A percentile compares a stretch with the other conserved stretches of the same genome.
These are phyloP conservation scores for Serripes groenlandicus DNA, from an alignment of 2,888 invertebrate genomes.

Conservation along the genomic window DNA sequence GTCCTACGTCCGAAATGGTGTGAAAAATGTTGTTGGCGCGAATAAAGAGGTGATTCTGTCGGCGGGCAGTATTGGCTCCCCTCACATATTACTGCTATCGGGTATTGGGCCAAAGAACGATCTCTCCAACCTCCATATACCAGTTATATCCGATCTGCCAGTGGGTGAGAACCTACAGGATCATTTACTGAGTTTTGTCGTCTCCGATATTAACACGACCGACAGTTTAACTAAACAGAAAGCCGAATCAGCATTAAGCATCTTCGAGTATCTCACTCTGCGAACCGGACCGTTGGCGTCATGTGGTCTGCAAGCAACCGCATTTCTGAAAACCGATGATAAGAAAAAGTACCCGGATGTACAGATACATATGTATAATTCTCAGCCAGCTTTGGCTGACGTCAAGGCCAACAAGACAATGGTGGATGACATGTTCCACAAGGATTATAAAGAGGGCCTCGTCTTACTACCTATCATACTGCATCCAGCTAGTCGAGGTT, in stretches of 20 bases:
- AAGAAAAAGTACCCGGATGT: conserved; percentile 45
- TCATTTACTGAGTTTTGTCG: conserved; percentile 64
- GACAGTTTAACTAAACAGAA: conserved; percentile 31
- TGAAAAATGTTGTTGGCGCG: conserved; percentile 66
- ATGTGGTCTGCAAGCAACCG: conserved; percentile 9
- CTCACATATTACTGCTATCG: conserved; percentile 84
- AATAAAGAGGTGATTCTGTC: conserved; percentile 81
- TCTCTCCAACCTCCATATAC: conserved; percentile 80
- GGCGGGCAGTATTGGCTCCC: conserved; percentile 85
- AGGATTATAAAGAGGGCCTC: conserved; percentile 19
- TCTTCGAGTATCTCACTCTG: conserved; percentile 27
- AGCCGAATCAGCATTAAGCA: not conserved
- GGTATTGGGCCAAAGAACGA: conserved; percentile 85
- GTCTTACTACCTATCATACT: conserved; percentile 30
- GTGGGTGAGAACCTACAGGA: conserved; percentile 84
- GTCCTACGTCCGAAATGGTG: conserved; percentile 69
- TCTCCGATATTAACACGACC: conserved; percentile 31
- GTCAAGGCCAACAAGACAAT: conserved; percentile 4
- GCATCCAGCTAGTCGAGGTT: conserved; percentile 92
- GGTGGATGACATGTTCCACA: conserved; percentile 20
- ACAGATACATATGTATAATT: conserved; percentile 38
- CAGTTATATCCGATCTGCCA: conserved; percentile 80
- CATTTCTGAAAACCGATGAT: conserved; percentile 32
- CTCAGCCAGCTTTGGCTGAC: not conserved
- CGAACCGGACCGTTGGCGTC: conserved; percentile 29